phyloP scores from a whole-genome alignment of 2,888 invertebrate genomes.

The Campoletis raptor region DNA sequence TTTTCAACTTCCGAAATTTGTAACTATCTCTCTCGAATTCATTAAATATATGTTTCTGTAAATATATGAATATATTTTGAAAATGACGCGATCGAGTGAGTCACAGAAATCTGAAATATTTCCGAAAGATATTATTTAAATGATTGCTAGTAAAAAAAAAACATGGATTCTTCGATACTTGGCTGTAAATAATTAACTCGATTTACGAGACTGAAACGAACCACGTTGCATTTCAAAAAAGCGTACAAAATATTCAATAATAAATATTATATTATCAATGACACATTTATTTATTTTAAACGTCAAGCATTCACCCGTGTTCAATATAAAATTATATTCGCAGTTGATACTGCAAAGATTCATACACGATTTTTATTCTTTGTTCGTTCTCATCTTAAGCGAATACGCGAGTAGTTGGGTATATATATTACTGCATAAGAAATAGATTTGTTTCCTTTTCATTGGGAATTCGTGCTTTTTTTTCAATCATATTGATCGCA shows the following conservation, averaged over 20 bases:
- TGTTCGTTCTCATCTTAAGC: slow-evolving; percentile 17
- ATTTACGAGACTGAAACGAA: not conserved
- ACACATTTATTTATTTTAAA: slow-evolving; percentile 53
- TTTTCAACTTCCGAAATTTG: no score
- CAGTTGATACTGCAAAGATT: slow-evolving; percentile 61
- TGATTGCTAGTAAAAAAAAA: not conserved
- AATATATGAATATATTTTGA: not conserved
- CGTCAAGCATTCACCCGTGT: slow-evolving; percentile 58
- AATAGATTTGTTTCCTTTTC: slow-evolving; percentile 45
- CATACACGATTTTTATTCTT: slow-evolving; percentile 16
- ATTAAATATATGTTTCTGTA: no score
- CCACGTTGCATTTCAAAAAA: not conserved
- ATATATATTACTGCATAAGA: slow-evolving; percentile 49
- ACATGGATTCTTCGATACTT: not conserved
- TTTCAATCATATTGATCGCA: slow-evolving; percentile 7
- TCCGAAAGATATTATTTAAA: not conserved
- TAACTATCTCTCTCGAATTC: no score
- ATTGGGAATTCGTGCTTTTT: slow-evolving; percentile 14
- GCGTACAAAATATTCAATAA: slow-evolving; percentile 18
- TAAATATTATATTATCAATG: slow-evolving; percentile 31
- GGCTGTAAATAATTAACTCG: not conserved
- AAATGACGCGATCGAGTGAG: not conserved
- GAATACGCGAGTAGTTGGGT: slow-evolving; percentile 11
- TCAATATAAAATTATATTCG: slow-evolving; percentile 68
- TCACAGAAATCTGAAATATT: not conserved